Percentiles rank a stretch among this genome's conserved stretches.
Conservation (phyloP, 2,888 invertebrate genomes). For the Agrochola lychnidis region DNA sequence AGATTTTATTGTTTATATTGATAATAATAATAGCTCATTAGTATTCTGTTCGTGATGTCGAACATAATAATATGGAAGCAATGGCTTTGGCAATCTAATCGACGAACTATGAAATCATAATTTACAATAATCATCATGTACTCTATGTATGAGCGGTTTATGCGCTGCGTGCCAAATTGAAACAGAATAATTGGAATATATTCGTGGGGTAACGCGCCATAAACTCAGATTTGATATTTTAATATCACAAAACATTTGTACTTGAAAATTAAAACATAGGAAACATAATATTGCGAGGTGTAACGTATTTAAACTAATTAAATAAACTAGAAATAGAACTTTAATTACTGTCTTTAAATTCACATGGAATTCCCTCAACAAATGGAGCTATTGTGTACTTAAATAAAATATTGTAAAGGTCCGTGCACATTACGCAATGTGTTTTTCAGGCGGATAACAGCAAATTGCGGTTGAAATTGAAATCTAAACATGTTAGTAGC, state of each 20-base stretch:
- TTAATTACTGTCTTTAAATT: conserved; percentile 11
- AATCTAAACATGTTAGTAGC: conserved; percentile 37
- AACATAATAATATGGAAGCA: conserved; percentile 68
- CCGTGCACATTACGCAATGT: conserved; percentile 12
- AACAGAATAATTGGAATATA: conserved; percentile 21
- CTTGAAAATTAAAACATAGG: conserved; percentile 35
- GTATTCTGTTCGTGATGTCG: conserved; percentile 67
- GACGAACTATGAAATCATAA: conserved; percentile 62
- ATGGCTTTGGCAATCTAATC: conserved; percentile 65
- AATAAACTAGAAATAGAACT: background rate
- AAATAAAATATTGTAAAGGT: conserved; percentile 35
- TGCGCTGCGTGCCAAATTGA: conserved; percentile 42
- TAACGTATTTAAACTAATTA: background rate
- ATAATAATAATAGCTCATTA: conserved; percentile 64
- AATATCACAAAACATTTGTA: conserved; percentile 43
- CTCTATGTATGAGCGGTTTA: conserved; percentile 21
- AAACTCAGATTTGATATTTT: conserved; percentile 3
- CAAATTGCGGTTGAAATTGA: conserved; percentile 48
- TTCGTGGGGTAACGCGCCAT: background rate
- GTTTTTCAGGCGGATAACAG: conserved; percentile 9
- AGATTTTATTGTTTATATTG: conserved; percentile 59
- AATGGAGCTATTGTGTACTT: conserved; percentile 23
- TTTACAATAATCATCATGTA: conserved; percentile 54
- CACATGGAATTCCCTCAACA: conserved; percentile 10
- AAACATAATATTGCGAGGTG: conserved; percentile 37